A percentile compares a stretch with the other conserved stretches of the same genome.
These are phyloP conservation scores for Phymanthus crucifer DNA, from an alignment of 92 coral and sea anemone genomes.

Conservation along the genomic window DNA sequence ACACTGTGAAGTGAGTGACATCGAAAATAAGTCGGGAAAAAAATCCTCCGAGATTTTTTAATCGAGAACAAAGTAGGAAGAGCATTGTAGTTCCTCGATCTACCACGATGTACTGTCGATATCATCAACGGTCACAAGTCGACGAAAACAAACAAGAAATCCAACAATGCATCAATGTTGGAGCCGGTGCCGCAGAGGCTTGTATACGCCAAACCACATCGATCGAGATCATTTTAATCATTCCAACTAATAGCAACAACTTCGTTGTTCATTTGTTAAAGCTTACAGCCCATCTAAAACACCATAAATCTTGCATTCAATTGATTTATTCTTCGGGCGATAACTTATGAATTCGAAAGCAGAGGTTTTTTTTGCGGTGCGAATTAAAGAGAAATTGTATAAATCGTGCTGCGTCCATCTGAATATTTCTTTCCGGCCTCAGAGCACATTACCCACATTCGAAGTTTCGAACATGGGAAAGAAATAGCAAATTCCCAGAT, in stretches of 20 bases:
- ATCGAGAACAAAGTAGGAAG: slow-evolving; percentile 11
- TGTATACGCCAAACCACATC: not conserved
- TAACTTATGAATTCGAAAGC: not conserved
- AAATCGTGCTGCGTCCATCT: slow-evolving; percentile 13
- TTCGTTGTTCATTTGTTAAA: slow-evolving; percentile 3
- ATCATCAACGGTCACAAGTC: not conserved
- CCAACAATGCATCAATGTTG: not conserved
- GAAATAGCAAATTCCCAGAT: slow-evolving; percentile 73
- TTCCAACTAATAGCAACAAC: not conserved
- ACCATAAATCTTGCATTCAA: not conserved
- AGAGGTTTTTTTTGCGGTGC: not conserved
- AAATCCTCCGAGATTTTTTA: slow-evolving; percentile 31
- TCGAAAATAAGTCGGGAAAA: slow-evolving; percentile 36
- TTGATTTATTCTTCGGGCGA: not conserved
- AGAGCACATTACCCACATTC: slow-evolving; percentile 40
- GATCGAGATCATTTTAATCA: slow-evolving; percentile 5
- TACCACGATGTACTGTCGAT: not conserved
- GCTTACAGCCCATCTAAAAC: not conserved
- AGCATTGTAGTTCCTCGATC: not conserved
- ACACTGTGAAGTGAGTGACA: slow-evolving; percentile 30
- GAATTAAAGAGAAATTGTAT: not conserved
- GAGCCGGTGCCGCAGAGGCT: not conserved
- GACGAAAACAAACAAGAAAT: not conserved
- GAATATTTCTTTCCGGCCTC: slow-evolving; percentile 44
- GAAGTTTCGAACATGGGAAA: slow-evolving; percentile 73